These are phyloP conservation scores for Phortica okadai DNA, from an alignment of 2,888 invertebrate species.

Conservation along the genomic window DNA sequence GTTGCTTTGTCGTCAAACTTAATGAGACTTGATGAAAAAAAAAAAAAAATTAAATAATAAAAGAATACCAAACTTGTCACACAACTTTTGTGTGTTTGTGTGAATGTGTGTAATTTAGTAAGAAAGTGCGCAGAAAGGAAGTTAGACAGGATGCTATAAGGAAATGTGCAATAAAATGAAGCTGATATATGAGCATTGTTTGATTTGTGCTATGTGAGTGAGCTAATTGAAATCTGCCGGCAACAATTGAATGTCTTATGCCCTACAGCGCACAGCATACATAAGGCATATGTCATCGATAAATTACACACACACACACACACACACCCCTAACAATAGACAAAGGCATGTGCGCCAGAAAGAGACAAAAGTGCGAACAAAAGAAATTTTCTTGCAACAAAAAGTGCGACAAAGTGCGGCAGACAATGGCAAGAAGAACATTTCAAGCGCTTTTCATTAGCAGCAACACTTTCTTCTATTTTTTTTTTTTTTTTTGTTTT, in stretches of 20 bases:
- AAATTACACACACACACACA: constrained; percentile 12
- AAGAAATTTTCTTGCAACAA: not conserved
- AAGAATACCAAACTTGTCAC: not conserved
- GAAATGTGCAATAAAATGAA: constrained; percentile 28
- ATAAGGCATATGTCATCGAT: constrained; percentile 7
- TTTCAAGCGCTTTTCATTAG: constrained; percentile 22
- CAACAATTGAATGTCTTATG: not conserved
- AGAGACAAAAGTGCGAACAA: not conserved
- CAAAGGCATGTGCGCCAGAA: not conserved
- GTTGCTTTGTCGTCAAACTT: not conserved
- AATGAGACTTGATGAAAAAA: not conserved
- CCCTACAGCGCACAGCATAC: constrained; percentile 4
- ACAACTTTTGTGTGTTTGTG: not conserved
- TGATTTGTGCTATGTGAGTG: not conserved
- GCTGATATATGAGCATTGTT: constrained; percentile 6
- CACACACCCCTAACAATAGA: not conserved
- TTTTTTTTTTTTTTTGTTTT: too few species aligned
- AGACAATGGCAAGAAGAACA: not conserved
- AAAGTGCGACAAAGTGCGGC: not conserved
- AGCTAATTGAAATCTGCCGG: constrained; percentile 28
- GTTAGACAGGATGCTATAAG: constrained; percentile 11
- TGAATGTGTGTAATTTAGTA: not conserved
- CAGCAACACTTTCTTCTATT: not conserved
- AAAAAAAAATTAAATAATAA: not conserved
- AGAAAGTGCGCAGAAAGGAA: not conserved